Evolutionary conservation across 2,113 vertebrate genomes (phyloP).

Genomic region (Nesoenas mayeri): DNA sequence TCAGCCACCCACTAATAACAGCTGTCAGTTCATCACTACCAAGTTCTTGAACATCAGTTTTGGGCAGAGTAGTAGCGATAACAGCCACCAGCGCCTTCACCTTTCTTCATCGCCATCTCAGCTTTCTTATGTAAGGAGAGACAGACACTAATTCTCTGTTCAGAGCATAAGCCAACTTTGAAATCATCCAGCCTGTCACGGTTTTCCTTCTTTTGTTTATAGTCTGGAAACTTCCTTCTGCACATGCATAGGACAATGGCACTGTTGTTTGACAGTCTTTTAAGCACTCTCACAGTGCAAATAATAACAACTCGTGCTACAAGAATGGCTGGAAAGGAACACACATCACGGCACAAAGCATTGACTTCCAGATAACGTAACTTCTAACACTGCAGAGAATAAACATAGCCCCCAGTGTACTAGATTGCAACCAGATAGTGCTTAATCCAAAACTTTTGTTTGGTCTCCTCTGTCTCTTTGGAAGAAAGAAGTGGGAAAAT

Average conservation of each 20-base stretch:
- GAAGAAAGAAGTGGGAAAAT: not conserved
- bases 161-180: not conserved
- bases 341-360: not conserved
- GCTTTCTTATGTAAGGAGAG: not conserved
- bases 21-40: accelerated
- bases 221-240: not conserved
- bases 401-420: not conserved
- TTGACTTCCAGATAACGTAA: not conserved
- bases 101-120: accelerated
- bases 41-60: not conserved
- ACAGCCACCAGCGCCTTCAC: not conserved
- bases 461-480: not conserved
- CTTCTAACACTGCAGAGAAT: not conserved
- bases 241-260: not conserved
- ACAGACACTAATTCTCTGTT: not conserved
- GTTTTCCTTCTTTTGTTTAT: not conserved
- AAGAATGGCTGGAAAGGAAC: not conserved
- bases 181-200: not conserved
- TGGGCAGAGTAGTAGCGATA: not conserved
- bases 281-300: not conserved
- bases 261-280: not conserved
- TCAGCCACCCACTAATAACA: not conserved
- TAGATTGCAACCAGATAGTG: not conserved
- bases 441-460: not conserved
- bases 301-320: not conserved